Percentiles rank a stretch among this genome's conserved stretches.
Conservation (phyloP, 2,797 vertebrate species). For the Oreochromis grahami region DNA sequence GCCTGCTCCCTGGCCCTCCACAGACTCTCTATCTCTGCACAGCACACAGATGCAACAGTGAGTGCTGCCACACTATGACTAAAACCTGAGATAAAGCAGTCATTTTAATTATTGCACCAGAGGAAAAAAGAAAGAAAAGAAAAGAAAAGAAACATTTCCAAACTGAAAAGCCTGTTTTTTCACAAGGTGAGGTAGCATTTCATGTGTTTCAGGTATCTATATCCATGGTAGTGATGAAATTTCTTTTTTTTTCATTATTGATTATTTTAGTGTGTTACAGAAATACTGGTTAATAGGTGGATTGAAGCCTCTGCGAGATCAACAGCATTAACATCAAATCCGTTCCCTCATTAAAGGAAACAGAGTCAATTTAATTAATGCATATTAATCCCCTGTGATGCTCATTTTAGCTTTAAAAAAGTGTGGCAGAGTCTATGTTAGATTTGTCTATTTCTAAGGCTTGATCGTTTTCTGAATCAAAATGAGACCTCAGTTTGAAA, state of each 20-base stretch:
- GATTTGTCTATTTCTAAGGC: constrained; percentile 54
- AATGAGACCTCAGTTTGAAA: neutral
- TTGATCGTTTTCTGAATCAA: constrained; percentile 48
- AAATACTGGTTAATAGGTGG: constrained; percentile 90
- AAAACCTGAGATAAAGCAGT: constrained; percentile 51
- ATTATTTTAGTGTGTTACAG: constrained; percentile 86
- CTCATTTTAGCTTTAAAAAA: constrained; percentile 87
- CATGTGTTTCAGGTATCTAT: constrained; percentile 61
- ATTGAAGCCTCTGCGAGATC: constrained; percentile 87
- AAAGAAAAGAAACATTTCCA: constrained; percentile 5
- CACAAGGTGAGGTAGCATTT: constrained; percentile 21
- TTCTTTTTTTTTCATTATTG: constrained; percentile 73
- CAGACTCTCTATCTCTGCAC: constrained; percentile 69
- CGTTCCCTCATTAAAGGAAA: constrained; percentile 95
- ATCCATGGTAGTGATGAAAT: constrained; percentile 75
- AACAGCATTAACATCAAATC: constrained; percentile 95
- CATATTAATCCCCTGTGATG: constrained; percentile 93
- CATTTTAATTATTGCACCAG: constrained; percentile 34
- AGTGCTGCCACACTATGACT: constrained; percentile 44
- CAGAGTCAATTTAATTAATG: constrained; percentile 97
- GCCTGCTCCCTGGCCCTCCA: constrained; percentile 72
- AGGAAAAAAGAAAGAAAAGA: neutral
- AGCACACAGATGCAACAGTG: constrained; percentile 73
- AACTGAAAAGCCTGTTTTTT: constrained; percentile 6
- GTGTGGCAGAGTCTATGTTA: constrained; percentile 57